Evolutionary conservation across 2,888 invertebrate genomes (phyloP), one percentile per base, ranked within the genome.

Genomic region (Athalia rosae): DNA sequence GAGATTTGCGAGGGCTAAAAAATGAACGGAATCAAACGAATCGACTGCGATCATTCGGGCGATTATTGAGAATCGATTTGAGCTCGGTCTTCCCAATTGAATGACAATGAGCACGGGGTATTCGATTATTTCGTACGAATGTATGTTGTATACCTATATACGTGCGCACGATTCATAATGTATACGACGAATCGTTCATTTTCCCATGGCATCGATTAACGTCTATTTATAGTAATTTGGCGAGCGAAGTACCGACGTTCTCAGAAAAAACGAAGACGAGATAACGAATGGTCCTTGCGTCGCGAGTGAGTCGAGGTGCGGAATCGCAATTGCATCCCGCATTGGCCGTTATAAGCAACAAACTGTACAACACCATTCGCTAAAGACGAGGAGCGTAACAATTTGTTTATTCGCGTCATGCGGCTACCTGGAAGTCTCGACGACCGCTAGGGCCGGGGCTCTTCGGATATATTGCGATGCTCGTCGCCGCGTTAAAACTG

Each of bases 201-300:
- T 86, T 86, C 82, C 83, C 83, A 83, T 77, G 79, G 83, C 82
- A 86, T 86, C 85, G 86, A 89, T 89, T 87, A 88, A 78, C 83
- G 83, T 81, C 85, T 88, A 87, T 87, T 88, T 87, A 87, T 88
- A 88, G 86, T 85, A 85, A 89, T 87, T 89, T 88, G 88, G 87
- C 88, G 82, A 82, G 83, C 28, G 28, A 77, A 84, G 85, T 84
- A 86, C 76, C 78, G 69, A 78, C 77, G 78, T 85, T 87, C 87
- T 81, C 83, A 83, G 87, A 86, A 86, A 74, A 86, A 74, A 82
- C 77, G 76, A 77, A 74, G 79, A 79, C 73, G 81, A 85, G 86
- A 87, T 88, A 86, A 88, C 86, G 82, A 82, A 87, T 89, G 89
- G 88, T 87, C 89, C 88, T 89, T 89, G 89, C 87, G 79, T 83